phyloP scores from a whole-genome alignment of 2,797 vertebrate species.

The Meda fulgida region DNA sequence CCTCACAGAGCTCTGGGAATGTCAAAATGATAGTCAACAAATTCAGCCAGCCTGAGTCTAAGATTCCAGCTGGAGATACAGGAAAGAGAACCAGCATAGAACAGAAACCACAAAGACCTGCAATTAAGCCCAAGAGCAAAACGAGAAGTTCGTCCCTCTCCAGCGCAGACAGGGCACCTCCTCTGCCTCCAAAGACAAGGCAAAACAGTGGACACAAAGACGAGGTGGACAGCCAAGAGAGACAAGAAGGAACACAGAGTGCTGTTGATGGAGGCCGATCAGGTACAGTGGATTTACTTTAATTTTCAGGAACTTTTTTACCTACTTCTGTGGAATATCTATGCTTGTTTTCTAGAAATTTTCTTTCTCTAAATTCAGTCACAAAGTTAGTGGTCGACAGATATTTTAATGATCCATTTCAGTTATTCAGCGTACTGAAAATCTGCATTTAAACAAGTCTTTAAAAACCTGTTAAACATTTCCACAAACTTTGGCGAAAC shows the following conservation, averaged over 20 bases:
- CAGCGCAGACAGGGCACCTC: slow-evolving; percentile 64
- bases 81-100: slow-evolving; percentile 16
- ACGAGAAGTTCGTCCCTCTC: neutral
- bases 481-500: neutral
- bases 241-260: slow-evolving; percentile 39
- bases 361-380: neutral
- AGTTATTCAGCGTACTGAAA: neutral
- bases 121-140: slow-evolving; percentile 71
- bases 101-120: slow-evolving; percentile 55
- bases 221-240: slow-evolving; percentile 2
- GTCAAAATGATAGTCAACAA: slow-evolving; percentile 76
- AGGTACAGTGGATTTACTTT: slow-evolving; percentile 67
- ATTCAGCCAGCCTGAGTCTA: slow-evolving; percentile 68
- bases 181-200: slow-evolving; percentile 73
- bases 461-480: neutral
- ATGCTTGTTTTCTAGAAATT: neutral
- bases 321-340: neutral
- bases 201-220: slow-evolving; percentile 43
- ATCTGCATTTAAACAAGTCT: neutral
- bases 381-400: neutral
- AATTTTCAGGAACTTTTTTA: neutral
- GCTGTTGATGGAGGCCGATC: slow-evolving; percentile 66
- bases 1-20: slow-evolving; percentile 56
- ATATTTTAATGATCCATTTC: neutral
- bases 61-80: neutral